Percentiles rank a stretch among this genome's conserved stretches.
These are phyloP conservation scores for Corapipo altera DNA, from an alignment of 2,113 vertebrate genomes.

Conservation along the genomic window DNA sequence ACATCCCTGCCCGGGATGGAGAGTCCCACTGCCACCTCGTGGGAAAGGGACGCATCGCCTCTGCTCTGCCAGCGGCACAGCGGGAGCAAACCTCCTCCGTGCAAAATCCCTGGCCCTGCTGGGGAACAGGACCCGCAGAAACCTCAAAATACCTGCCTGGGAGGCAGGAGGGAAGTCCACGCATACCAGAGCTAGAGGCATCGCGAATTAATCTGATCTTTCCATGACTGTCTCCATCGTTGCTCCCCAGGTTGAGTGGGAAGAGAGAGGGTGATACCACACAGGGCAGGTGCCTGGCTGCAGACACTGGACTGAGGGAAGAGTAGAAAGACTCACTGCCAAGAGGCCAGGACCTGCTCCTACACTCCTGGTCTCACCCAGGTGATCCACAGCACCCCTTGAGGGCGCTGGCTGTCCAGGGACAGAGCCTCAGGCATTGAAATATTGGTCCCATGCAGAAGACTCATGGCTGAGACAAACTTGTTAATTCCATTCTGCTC, in stretches of 20 bases:
- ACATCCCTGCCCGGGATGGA: background rate
- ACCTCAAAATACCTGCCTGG: background rate
- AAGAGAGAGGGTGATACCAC: background rate
- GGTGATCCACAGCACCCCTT: background rate
- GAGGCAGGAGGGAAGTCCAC: background rate
- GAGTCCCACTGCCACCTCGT: slow-evolving; percentile 64
- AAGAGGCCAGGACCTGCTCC: background rate
- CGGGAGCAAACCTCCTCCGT: background rate
- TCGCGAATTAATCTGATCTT: background rate
- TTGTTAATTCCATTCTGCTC: background rate
- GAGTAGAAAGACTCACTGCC: background rate
- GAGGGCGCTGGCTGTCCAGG: background rate
- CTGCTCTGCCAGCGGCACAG: background rate
- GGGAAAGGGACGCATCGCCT: slow-evolving; percentile 17
- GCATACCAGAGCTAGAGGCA: background rate
- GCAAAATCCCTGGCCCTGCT: background rate
- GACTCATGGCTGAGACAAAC: background rate
- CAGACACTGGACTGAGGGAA: background rate
- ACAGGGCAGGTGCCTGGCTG: background rate
- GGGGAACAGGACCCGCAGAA: background rate
- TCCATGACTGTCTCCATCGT: background rate
- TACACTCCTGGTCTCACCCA: background rate
- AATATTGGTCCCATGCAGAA: background rate
- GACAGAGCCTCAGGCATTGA: background rate
- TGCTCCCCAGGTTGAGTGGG: background rate